Evolutionary conservation across 2,888 invertebrate genomes (phyloP).

Genomic region (Branchellion lobata): DNA sequence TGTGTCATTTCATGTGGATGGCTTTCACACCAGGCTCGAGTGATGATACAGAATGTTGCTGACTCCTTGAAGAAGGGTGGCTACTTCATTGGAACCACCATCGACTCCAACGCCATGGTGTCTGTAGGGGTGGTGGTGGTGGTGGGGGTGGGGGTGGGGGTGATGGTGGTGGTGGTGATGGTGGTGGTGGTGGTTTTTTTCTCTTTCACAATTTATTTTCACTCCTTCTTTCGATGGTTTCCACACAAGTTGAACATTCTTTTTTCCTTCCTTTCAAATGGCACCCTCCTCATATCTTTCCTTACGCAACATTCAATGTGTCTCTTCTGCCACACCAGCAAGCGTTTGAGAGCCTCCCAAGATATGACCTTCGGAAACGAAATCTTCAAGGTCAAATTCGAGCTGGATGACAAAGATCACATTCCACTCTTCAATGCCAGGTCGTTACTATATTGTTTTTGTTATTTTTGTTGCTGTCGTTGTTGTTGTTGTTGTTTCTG

Average conservation of each 20-base stretch:
- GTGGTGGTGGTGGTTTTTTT: not conserved
- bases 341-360: constrained; percentile 53
- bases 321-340: too few species aligned
- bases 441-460: too few species aligned
- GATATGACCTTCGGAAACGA: constrained; percentile 63
- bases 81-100: constrained; percentile 93
- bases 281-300: too few species aligned
- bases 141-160: not conserved
- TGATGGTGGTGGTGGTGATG: not conserved
- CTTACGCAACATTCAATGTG: too few species aligned
- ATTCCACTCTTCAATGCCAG: constrained; percentile 87
- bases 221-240: too few species aligned
- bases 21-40: constrained; percentile 77
- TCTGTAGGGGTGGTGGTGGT: constrained; percentile 57
- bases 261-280: too few species aligned
- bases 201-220: too few species aligned
- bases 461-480: too few species aligned
- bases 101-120: constrained; percentile 88
- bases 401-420: constrained; percentile 55
- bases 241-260: too few species aligned
- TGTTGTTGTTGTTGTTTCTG: too few species aligned
- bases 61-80: constrained; percentile 86
- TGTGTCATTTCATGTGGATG: too few species aligned
- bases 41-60: constrained; percentile 87
- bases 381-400: constrained; percentile 64